A percentile compares a stretch with the other conserved stretches of the same genome.
Conservation (phyloP, 2,888 invertebrate genomes). For the Nineta flava region DNA sequence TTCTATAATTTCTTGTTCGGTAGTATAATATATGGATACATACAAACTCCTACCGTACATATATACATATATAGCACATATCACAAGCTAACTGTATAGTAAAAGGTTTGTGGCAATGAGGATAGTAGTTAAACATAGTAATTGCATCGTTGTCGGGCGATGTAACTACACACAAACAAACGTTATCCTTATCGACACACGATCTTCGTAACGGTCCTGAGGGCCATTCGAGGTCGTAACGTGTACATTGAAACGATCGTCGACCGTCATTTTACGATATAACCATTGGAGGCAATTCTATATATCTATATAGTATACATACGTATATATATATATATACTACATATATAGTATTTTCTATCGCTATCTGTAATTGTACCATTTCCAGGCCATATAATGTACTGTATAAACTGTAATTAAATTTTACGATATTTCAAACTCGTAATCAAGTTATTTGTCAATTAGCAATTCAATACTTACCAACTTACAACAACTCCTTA, state of each 20-base stretch:
- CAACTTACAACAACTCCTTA: not conserved
- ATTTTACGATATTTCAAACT: conserved; percentile 15
- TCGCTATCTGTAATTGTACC: conserved; percentile 4
- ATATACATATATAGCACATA: too few relatives aligned
- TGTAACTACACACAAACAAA: not conserved
- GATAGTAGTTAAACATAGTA: conserved; percentile 1
- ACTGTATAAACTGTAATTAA: conserved; percentile 17
- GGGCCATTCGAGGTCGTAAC: conserved; percentile 3
- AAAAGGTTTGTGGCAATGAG: too few relatives aligned
- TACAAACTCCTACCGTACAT: too few relatives aligned
- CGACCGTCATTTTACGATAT: conserved; percentile 4
- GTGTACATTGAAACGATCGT: conserved; percentile 1
- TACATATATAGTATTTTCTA: not conserved
- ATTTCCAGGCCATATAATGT: conserved; percentile 12
- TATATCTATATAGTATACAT: not conserved
- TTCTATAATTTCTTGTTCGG: too few relatives aligned
- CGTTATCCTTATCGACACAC: conserved; percentile 3
- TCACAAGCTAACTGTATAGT: too few relatives aligned
- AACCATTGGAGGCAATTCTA: not conserved
- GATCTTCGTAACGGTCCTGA: conserved; percentile 3
- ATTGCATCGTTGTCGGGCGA: not conserved
- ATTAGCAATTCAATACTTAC: conserved; percentile 5
- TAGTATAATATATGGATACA: too few relatives aligned
- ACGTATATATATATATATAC: not conserved
- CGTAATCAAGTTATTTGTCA: conserved; percentile 8